A percentile compares a stretch with the other conserved stretches of the same genome.
These are phyloP conservation scores for Sebastes jordani DNA, from an alignment of 2,797 vertebrate genomes.

Conservation along the genomic window DNA sequence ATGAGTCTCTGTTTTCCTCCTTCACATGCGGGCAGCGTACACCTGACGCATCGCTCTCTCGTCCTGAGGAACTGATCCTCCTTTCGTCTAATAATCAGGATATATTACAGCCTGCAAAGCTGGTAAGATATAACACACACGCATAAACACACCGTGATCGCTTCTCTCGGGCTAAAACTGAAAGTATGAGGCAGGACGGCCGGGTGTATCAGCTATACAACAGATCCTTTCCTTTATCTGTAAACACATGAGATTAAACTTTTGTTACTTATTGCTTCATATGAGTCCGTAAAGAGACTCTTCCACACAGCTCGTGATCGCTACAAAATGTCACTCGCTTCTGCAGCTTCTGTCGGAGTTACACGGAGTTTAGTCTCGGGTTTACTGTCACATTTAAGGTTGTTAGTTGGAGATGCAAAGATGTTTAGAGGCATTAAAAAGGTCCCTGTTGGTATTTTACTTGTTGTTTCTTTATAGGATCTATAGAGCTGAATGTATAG, in stretches of 20 bases:
- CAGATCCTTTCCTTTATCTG: neutral
- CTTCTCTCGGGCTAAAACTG: slow-evolving; percentile 41
- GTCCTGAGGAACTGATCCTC: slow-evolving; percentile 38
- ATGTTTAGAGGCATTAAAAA: neutral
- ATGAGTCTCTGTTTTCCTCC: slow-evolving; percentile 71
- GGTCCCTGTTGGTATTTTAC: neutral
- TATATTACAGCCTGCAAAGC: neutral
- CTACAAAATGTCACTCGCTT: slow-evolving; percentile 35
- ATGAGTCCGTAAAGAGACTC: neutral
- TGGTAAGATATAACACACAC: slow-evolving; percentile 38
- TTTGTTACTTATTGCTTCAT: neutral
- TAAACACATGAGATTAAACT: slow-evolving; percentile 4
- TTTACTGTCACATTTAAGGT: neutral
- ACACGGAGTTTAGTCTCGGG: neutral
- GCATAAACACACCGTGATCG: slow-evolving; percentile 1
- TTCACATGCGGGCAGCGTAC: slow-evolving; percentile 64
- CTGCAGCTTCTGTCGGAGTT: slow-evolving; percentile 34
- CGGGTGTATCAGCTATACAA: too few species aligned
- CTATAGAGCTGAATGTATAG: neutral
- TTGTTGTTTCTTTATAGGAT: neutral
- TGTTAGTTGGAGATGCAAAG: neutral
- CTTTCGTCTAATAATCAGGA: neutral
- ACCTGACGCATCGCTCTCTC: slow-evolving; percentile 74
- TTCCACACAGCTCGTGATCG: slow-evolving; percentile 29
- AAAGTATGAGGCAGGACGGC: slow-evolving; percentile 62